Conservation (phyloP, 37 sponge, comb jelly and placozoan species). For the Hexactinellida sp. region DNA sequence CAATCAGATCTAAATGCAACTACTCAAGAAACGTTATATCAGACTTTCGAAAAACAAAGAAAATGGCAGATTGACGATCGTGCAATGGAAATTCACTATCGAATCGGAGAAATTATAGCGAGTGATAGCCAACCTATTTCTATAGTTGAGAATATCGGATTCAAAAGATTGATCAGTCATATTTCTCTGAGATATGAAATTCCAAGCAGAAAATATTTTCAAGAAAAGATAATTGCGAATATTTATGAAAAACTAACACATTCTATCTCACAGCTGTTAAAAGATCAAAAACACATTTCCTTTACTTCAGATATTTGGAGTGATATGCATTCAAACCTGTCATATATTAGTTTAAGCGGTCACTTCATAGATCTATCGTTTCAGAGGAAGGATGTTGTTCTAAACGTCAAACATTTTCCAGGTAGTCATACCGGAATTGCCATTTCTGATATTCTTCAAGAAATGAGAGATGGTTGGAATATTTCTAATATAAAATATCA, state of each 20-base stretch:
- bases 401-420: conserved; percentile 18
- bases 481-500: conserved; percentile 16
- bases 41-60: background rate
- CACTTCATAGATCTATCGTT: conserved; percentile 27
- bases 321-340: conserved; percentile 18
- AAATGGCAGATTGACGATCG: conserved; percentile 32
- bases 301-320: conserved; percentile 37
- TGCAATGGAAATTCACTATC: conserved; percentile 18
- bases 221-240: conserved; percentile 16
- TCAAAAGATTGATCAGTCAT: conserved; percentile 11
- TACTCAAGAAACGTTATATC: background rate
- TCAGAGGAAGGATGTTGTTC: conserved; percentile 20
- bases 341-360: conserved; percentile 27
- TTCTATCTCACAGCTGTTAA: background rate
- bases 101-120: conserved; percentile 33
- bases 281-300: background rate
- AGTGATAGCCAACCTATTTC: conserved; percentile 27
- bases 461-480: conserved; percentile 27
- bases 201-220: conserved; percentile 33
- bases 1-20: background rate
- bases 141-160: conserved; percentile 26
- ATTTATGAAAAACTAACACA: background rate
- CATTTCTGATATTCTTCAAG: background rate
- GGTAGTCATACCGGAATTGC: conserved; percentile 29
- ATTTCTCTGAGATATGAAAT: conserved; percentile 22